Evolutionary conservation across 1,140 invertebrate genomes (phyloP).

Genomic region (Sipha flava): DNA sequence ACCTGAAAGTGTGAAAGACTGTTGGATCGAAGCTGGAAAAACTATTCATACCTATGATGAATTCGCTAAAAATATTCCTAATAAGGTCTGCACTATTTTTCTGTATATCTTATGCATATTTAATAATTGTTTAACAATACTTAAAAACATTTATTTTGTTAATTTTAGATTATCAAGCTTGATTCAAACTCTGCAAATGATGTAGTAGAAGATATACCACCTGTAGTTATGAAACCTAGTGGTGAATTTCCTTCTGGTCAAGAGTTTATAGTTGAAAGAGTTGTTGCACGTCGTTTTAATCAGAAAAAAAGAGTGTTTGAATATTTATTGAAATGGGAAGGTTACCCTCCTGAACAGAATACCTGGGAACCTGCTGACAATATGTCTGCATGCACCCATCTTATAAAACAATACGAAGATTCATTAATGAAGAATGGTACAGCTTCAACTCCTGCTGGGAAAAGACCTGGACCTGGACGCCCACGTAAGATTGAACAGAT

Average conservation of each 20-base stretch:
- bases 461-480: conserved; percentile 3
- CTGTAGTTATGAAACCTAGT: conserved; percentile 42
- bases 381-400: conserved; percentile 60
- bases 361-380: conserved; percentile 71
- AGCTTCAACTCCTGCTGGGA: background rate
- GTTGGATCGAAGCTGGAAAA: conserved; percentile 68
- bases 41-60: conserved; percentile 43
- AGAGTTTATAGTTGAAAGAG: conserved; percentile 66
- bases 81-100: background rate
- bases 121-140: background rate
- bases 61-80: background rate
- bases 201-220: background rate
- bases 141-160: too few relatives aligned
- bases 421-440: background rate
- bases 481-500: conserved; percentile 21
- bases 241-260: conserved; percentile 40
- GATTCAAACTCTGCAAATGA: background rate
- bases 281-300: conserved; percentile 70
- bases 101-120: background rate
- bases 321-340: conserved; percentile 75
- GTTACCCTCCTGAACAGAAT: conserved; percentile 63
- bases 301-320: conserved; percentile 65
- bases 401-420: conserved; percentile 71
- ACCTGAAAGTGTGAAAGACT: conserved; percentile 57
- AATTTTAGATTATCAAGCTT: background rate